phyloP scores from a whole-genome alignment of 2,113 vertebrate species.

The Mormyrus lacerda region DNA sequence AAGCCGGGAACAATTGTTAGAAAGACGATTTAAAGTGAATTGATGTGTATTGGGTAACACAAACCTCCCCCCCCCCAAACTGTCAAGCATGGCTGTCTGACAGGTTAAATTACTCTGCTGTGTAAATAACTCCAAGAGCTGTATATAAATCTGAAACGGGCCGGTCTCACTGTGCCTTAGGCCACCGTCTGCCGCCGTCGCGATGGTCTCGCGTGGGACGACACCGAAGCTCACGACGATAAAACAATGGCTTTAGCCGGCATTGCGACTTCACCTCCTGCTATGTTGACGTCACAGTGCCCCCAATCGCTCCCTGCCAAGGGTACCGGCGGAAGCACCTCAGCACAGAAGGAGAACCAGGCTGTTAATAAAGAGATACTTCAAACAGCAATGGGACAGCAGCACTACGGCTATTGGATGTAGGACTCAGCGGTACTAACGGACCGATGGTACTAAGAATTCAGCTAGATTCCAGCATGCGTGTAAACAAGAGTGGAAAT shows the following conservation, averaged over 20 bases:
- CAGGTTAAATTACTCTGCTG: conserved; percentile 54
- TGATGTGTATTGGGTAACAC: conserved; percentile 58
- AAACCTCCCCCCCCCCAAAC: conserved; percentile 44
- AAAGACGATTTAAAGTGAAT: conserved; percentile 55
- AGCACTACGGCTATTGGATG: background rate
- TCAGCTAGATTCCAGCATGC: too few relatives aligned
- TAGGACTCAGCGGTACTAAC: background rate
- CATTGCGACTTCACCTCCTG: background rate
- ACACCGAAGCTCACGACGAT: conserved; percentile 17
- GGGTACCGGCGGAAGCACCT: background rate
- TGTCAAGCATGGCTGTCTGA: conserved; percentile 50
- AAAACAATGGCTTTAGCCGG: background rate
- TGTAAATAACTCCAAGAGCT: conserved; percentile 31
- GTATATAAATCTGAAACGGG: conserved; percentile 29
- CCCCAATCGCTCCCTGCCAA: background rate
- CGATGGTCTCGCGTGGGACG: conserved; percentile 16
- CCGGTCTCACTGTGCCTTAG: conserved; percentile 14
- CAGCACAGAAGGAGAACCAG: background rate
- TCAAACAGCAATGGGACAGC: background rate
- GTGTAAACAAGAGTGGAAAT: background rate
- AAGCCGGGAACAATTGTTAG: conserved; percentile 50
- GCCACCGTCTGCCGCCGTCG: conserved; percentile 5
- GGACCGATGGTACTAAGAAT: background rate
- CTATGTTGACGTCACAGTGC: background rate
- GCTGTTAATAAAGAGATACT: background rate